Base-by-base conservation (phyloP, 2,888 invertebrate genomes). In the Drosophila austrosaltans region DNA sequence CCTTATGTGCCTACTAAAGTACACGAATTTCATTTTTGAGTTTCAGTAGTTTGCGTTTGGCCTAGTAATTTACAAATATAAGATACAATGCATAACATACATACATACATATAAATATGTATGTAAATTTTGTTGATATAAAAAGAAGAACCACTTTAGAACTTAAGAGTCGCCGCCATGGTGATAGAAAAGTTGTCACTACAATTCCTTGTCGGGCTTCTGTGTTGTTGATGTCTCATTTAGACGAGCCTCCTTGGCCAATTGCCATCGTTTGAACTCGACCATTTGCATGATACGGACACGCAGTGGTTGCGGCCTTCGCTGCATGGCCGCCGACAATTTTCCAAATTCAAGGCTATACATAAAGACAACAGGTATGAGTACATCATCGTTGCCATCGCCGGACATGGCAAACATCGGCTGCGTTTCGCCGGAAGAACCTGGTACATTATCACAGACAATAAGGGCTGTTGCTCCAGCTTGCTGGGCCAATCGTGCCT, bases 381-480 rank as follows among this genome's bases (percentile, higher is more conserved):
- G 94, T 6, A 98, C 96, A 91, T 98, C 97, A 78, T 96, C 96
- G 2, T 93, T 94, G 0, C 97, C 98, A 92, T 99, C 98, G 1
- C 98, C 98, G 0, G 98, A 98, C 99, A 99, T 99, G 3, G 98
- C 98, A 93, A 99, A 99, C 93, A 98, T 94, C 0, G 97, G 96
- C 1, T 96, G 95, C 61, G 94, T 95, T 36, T 95, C 94, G 53
- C 96, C 94, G 63, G 96, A 96, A 40, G 96, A 96, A 32, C 95
- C 96, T 3, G 94, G 93, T 10, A 95, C 94, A 92, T 98, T 97
- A 93, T 98, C 97, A 75, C 96, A 93, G 44, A 99, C 96, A 83
- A 99, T 96, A 20, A 96, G 96, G 22, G 96, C 97, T 40, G 95
- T 93, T 0, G 96, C 98, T 16, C 98, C 98, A 3, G 96, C 95